phyloP scores from a whole-genome alignment of 2,797 vertebrate genomes.

The Microtus californicus region DNA sequence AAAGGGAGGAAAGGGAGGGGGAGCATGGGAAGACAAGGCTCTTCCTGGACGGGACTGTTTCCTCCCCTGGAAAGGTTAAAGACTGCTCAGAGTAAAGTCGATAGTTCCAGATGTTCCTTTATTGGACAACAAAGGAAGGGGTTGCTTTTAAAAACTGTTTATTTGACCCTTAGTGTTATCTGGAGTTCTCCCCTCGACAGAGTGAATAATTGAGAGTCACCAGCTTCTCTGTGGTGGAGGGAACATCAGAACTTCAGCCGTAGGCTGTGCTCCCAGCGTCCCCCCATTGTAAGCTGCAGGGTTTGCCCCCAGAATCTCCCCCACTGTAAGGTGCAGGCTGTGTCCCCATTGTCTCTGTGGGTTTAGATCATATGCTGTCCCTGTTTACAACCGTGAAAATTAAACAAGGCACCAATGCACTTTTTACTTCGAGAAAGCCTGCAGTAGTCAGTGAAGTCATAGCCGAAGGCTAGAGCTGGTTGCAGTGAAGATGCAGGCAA shows the following conservation, averaged over 20 bases:
- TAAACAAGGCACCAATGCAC: not conserved
- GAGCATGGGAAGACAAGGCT: not conserved
- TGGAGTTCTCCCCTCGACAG: conserved; percentile 30
- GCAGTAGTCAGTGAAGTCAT: not conserved
- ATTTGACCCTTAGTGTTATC: not conserved
- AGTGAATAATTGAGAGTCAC: conserved; percentile 31
- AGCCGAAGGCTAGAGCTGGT: not conserved
- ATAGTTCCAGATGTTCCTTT: conserved; percentile 27
- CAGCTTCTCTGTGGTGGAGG: not conserved
- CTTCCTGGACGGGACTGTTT: not conserved
- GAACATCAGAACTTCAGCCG: not conserved
- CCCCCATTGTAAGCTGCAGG: not conserved
- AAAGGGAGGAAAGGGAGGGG: too few relatives aligned
- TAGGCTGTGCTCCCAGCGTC: not conserved
- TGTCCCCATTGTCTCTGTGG: not conserved
- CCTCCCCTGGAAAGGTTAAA: not conserved
- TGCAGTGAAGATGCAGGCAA: not conserved
- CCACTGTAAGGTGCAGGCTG: not conserved
- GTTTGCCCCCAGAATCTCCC: not conserved
- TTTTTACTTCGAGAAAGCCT: conserved; percentile 42
- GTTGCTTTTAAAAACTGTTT: conserved; percentile 54
- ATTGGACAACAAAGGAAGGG: conserved; percentile 34
- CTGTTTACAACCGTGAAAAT: not conserved
- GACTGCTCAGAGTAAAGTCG: conserved; percentile 26
- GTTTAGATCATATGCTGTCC: not conserved